Percentiles rank a stretch among this genome's conserved stretches.
These are phyloP conservation scores for Stomorhina lunata DNA, from an alignment of 2,888 invertebrate species.

Conservation along the genomic window DNA sequence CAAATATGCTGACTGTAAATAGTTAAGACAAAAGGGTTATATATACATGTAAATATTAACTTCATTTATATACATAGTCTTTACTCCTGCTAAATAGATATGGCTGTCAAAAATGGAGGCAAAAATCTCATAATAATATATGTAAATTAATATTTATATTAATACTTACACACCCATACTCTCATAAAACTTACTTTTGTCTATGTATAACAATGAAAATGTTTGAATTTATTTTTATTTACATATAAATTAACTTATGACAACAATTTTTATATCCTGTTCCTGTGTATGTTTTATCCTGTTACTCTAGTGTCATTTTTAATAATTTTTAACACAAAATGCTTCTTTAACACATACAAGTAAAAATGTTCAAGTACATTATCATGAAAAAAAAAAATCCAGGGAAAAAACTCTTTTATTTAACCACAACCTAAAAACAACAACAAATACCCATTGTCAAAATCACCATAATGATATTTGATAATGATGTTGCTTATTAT, in stretches of 20 bases:
- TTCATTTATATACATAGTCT: too few species aligned
- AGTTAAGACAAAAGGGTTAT: conserved; percentile 21
- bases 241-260: conserved; percentile 59
- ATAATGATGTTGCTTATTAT: neutral
- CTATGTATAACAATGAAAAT: conserved; percentile 33
- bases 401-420: neutral
- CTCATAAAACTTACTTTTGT: neutral
- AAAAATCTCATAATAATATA: conserved; percentile 1
- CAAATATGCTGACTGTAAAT: neutral
- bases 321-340: conserved; percentile 19
- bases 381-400: neutral
- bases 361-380: neutral
- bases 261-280: conserved; percentile 27
- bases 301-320: conserved; percentile 26
- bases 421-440: neutral
- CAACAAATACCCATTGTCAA: conserved; percentile 10
- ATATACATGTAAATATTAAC: neutral
- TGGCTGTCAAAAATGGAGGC: neutral
- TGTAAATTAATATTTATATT: conserved; percentile 3
- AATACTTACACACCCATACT: neutral
- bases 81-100: neutral
- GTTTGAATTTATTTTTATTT: conserved; percentile 45
- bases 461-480: neutral
- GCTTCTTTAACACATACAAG: neutral
- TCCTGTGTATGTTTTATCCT: conserved; percentile 12